These are phyloP conservation scores for Albula goreensis DNA, from an alignment of 2,113 vertebrate genomes.

Conservation along the genomic window DNA sequence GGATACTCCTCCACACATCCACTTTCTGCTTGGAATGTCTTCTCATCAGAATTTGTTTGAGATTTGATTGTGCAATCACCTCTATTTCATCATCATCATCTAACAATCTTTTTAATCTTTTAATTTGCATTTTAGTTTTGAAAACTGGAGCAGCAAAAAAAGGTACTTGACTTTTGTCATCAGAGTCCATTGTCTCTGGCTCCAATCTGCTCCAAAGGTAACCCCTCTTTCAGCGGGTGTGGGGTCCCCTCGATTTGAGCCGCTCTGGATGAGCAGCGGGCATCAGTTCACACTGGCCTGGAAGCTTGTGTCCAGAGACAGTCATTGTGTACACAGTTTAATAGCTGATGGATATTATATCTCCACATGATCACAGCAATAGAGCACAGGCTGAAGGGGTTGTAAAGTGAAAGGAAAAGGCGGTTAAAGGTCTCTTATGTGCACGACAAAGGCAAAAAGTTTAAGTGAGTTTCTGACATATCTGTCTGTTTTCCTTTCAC, in stretches of 20 bases:
- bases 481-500: conserved; percentile 49
- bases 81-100: conserved; percentile 14
- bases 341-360: conserved; percentile 22
- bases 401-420: conserved; percentile 43
- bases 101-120: conserved; percentile 16
- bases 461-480: conserved; percentile 34
- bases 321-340: conserved; percentile 15
- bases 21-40: background rate
- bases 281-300: background rate
- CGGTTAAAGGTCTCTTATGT: conserved; percentile 53
- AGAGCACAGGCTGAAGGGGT: conserved; percentile 55
- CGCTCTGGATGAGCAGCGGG: background rate
- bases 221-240: background rate
- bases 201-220: conserved; percentile 39
- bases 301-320: background rate
- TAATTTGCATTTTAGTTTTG: conserved; percentile 64
- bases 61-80: conserved; percentile 61
- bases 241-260: background rate
- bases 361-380: conserved; percentile 45
- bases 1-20: background rate
- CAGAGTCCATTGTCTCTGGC: conserved; percentile 43
- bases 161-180: conserved; percentile 33
- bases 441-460: conserved; percentile 47
- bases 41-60: conserved; percentile 13
- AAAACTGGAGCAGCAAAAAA: conserved; percentile 60